Base-by-base conservation (phyloP, 2,113 vertebrate genomes). In the Sitta europaea region DNA sequence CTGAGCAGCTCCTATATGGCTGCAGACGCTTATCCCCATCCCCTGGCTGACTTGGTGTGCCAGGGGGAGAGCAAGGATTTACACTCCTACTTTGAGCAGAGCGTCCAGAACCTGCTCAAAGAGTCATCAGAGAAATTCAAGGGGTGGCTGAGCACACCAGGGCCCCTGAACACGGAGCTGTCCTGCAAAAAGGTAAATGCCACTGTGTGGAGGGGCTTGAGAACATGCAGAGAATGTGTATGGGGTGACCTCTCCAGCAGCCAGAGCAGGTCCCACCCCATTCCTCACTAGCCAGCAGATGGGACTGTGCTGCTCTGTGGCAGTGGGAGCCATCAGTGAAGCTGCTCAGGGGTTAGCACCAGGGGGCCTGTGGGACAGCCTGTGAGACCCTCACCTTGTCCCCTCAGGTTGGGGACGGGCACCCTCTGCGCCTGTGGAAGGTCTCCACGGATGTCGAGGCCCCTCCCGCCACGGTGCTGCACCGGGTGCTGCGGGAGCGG, bases 391-490 rank as follows among this genome's bases (percentile, higher is more conserved):
- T 54, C 58, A 5, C 29, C 15, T 31, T 0, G 1, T 9, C 78
- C 79, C 11, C 5, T 3, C 95, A 99, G 99, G 98, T 98, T 25
- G 97, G 98, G 17, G 98, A 99, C 0, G 98, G 98, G 23, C 98
- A 98, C 86, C 98, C 98, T 2, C 95, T 99, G 91, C 95, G 98
- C 23, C 86, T 98, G 36, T 99, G 98, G 98, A 99, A 98, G 50
- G 98, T 96, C 14, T 98, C 97, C 63, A 98, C 98, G 0, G 98
- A 98, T 3, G 91, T 99, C 0, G 98, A 98, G n/a, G 98, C 98
- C 1, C 97, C 98, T 16, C 98, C 98, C 0, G 45, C 92, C 5
- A 61, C 85, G 0, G 98, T 99, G 86, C 96, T 99, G 42, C 98
- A 99, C 76, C 97, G 98, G 28, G 96, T 99, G 38, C 98, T 99